Percentiles rank a stretch among this genome's conserved stretches.
Conservation (phyloP, 2,888 invertebrate genomes). For the Drosophila greeni region DNA sequence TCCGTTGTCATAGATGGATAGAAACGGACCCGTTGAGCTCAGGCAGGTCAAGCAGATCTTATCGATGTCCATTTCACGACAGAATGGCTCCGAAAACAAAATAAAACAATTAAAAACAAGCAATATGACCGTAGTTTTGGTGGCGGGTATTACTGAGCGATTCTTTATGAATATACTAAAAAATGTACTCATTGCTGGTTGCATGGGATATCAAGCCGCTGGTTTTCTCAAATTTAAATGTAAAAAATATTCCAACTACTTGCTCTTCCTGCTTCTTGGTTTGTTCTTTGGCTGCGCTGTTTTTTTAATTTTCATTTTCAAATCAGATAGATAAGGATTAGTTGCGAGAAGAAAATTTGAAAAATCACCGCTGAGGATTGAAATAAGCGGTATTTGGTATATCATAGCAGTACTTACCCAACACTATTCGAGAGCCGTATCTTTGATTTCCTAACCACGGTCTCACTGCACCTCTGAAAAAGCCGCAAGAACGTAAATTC, state of each 20-base stretch:
- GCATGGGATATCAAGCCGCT: not conserved
- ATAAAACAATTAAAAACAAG: slow-evolving; percentile 23
- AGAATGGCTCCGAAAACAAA: slow-evolving; percentile 13
- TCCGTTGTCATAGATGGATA: slow-evolving; percentile 75
- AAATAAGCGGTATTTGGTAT: not conserved
- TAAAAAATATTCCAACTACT: too few relatives aligned
- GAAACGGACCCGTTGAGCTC: slow-evolving; percentile 67
- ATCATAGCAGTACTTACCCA: not conserved
- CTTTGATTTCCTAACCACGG: not conserved
- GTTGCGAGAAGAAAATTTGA: not conserved
- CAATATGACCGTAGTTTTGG: slow-evolving; percentile 9
- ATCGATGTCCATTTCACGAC: slow-evolving; percentile 64
- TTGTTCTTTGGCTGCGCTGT: too few relatives aligned
- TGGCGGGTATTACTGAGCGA: not conserved
- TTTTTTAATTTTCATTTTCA: too few relatives aligned
- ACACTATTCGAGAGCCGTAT: not conserved
- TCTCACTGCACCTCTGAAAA: not conserved
- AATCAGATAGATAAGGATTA: too few relatives aligned
- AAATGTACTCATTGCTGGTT: not conserved
- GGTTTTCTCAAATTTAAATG: too few relatives aligned
- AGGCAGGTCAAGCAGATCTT: slow-evolving; percentile 78
- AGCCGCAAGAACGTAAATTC: slow-evolving; percentile 10
- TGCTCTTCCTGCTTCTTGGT: too few relatives aligned
- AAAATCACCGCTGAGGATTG: not conserved
- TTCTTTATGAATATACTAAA: not conserved